These are phyloP conservation scores for Sinella curviseta DNA, from an alignment of 1,140 invertebrate species.

Conservation along the genomic window DNA sequence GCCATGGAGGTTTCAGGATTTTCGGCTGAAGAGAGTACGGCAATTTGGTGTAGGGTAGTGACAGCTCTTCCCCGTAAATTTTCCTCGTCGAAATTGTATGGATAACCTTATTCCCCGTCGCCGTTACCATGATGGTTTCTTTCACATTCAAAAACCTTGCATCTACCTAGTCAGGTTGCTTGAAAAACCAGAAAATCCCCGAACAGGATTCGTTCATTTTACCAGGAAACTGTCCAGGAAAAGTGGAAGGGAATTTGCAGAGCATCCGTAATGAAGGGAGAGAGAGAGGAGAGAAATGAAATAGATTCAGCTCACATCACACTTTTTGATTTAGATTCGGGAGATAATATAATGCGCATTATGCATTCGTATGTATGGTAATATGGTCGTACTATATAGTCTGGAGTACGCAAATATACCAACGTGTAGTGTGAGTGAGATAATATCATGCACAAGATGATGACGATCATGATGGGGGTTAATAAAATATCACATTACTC, in stretches of 20 bases:
- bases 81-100: too few relatives aligned
- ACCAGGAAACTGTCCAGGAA: neutral
- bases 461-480: too few relatives aligned
- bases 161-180: neutral
- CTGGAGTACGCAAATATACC: neutral
- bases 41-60: too few relatives aligned
- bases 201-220: neutral
- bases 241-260: neutral
- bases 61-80: too few relatives aligned
- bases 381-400: neutral
- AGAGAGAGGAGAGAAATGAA: neutral
- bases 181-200: neutral
- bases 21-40: too few relatives aligned
- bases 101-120: too few relatives aligned
- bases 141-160: too few relatives aligned
- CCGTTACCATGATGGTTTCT: too few relatives aligned
- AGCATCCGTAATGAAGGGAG: neutral
- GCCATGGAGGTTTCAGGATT: too few relatives aligned
- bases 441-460: neutral
- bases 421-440: too few relatives aligned
- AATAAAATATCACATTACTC: neutral
- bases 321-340: neutral
- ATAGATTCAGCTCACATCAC: neutral
- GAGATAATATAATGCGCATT: too few relatives aligned
- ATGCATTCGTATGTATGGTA: neutral